Evolutionary conservation across 2,797 vertebrate genomes (phyloP), one percentile per base, ranked within the genome.

Genomic region (Lithobates pipiens): DNA sequence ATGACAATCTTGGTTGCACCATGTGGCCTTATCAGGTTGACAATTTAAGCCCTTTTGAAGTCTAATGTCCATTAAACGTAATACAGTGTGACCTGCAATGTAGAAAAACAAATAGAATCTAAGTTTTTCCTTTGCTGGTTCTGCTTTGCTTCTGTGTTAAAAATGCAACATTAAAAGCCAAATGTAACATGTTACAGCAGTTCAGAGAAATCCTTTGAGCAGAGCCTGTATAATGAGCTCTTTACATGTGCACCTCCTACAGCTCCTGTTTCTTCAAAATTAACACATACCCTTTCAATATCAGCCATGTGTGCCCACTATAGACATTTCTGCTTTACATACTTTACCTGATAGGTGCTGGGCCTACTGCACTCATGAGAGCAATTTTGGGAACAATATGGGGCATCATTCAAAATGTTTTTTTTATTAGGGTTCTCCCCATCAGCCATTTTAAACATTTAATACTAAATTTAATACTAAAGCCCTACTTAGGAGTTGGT

Each of bases 21-120:
- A 74, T 73, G 80, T 77, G 50, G 68, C 23, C 68, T 73, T 82
- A 82, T 77, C 85, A 65, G 73, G 65, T 80, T 57, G 65, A 86
- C 39, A 77, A 61, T 67, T 39, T 61, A 72, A 36, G 21, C 16
- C 10, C 34, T 39, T 82, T 79, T 79, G 83, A 76, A 75, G 42
- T 9, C 21, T 76, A 76, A 77, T 63, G 50, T 82, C 81, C 29
- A 54, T 75, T 80, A 74, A 71, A 57, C 63, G 65, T 71, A 57
- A 86, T 44, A 63, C 21, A 10, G 61, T 71, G 39, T 70, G 46
- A 42, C 72, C 3, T 23, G 16, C 73, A 82, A 23, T 74, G 42
- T 39, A 67, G 36, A 70, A 82, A 67, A 70, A 74, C 67, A 86
- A 86, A 86, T 63, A 77, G 16, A n/a, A 73, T 46, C 34, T 77